Evolutionary conservation across 2,888 invertebrate species (phyloP), one percentile per base, ranked within the genome.

Genomic region (Atethmia centrago): DNA sequence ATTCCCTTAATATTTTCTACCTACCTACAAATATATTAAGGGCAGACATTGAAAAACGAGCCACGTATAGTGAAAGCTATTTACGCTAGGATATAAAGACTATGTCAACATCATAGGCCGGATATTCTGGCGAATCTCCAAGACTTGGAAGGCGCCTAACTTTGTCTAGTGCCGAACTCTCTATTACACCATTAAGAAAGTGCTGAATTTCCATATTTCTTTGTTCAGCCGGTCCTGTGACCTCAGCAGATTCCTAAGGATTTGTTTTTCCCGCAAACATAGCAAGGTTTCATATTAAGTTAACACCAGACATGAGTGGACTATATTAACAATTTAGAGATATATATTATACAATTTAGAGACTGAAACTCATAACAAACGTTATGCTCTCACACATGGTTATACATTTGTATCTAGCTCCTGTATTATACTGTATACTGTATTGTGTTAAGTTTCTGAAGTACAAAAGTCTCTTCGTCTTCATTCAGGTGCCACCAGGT

Each of bases 101-200:
- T 68, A 31, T 55, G 53, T 74, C 71, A 61, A 83, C 64, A 75
- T 67, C 70, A 69, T 68, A 58, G 25, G 21, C 59, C 63, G 75
- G 58, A 76, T 63, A 59, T 68, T 73, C 69, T 85, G 85, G 86
- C 80, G 12, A 45, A 64, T 62, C 10, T 77, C 86, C 86, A 83
- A 72, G n/a, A 53, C 19, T 66, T 36, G 21, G 9, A 62, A 59
- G 59, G 55, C 55, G 53, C 12, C 12, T 36, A 68, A 76, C 67
- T 73, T 67, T 51, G 61, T 72, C 71, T 58, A 69, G 53, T 31
- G 0, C 51, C 66, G 61, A 67, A 71, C 63, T 73, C 63, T 73
- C 65, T 59, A 73, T 83, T 55, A 79, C 31, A 61, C 55, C 21
- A 71, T 83, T 66, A 83, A 62, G 72, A 73, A 77, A 77, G 47